These are phyloP conservation scores for Papilio glaucus DNA, from an alignment of 1,140 invertebrate species.

Conservation along the genomic window DNA sequence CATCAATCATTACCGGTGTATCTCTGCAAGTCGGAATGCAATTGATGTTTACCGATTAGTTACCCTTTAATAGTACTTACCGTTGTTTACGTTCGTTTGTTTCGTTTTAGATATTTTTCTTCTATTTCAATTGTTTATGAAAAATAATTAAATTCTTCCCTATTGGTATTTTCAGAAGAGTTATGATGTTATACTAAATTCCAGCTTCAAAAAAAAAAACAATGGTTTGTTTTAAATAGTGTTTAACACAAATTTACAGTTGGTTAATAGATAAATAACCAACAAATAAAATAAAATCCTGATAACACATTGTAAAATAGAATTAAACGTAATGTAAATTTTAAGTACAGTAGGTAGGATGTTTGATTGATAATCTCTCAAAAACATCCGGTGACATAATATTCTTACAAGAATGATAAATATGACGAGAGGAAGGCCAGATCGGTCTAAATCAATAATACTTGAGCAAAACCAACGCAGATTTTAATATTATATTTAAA, in stretches of 20 bases:
- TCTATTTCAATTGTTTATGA: background rate
- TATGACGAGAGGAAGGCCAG: slow-evolving; percentile 9
- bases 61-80: slow-evolving; percentile 55
- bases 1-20: slow-evolving; percentile 32
- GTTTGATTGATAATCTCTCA: background rate
- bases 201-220: background rate
- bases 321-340: too few species aligned
- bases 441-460: slow-evolving; percentile 18
- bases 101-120: slow-evolving; percentile 1
- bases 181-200: too few species aligned
- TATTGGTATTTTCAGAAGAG: background rate
- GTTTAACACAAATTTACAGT: too few species aligned
- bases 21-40: slow-evolving; percentile 44
- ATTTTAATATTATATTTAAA: slow-evolving; percentile 28
- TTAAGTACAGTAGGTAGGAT: too few species aligned
- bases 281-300: too few species aligned
- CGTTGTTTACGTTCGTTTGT: slow-evolving; percentile 48
- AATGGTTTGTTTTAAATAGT: too few species aligned
- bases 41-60: slow-evolving; percentile 70
- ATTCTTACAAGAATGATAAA: slow-evolving; percentile 20
- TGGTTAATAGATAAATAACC: too few species aligned
- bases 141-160: slow-evolving; percentile 19
- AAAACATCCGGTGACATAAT: slow-evolving; percentile 35
- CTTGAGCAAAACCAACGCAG: background rate
- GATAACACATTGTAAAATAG: too few species aligned